Base-by-base conservation (phyloP, 2,888 invertebrate genomes). In the Tineola bisselliella region DNA sequence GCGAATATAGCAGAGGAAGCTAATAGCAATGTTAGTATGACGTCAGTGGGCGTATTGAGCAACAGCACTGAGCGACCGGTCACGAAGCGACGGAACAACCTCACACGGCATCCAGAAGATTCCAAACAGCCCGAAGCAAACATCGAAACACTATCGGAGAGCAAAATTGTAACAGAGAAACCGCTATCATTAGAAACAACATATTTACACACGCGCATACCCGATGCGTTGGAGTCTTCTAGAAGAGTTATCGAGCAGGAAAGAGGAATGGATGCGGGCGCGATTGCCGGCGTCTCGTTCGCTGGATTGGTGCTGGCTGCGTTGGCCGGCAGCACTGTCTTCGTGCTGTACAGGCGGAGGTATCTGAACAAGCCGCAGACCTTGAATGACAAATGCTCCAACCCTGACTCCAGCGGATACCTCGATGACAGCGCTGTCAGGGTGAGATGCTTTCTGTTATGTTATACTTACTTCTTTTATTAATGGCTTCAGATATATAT, bases 341-440 rank as follows among this genome's bases (percentile, higher is more conserved):
- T 91, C 70, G 88, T 92, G 62, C 76, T 92, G 61, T 93, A 93
- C 73, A 88, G 92, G 58, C 86, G 93, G 63, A 88, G 92, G 69
- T 93, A 92, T 72, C 84, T 94, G 65, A 94, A 94, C 74, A 92
- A 94, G 72, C 94, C 94, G 10, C 94, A 94, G 81, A 93, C 94
- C 63, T 84, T 94, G 65, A 93, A 92, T 69, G 93, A 93, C 74
- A 92, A 92, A 69, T 92, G 92, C 74, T 94, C 94, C 69, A 94
- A 94, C 77, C 93, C 94, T 8, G 94, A 95, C 74, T 94, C 94
- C 62, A 94, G 93, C 73, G 94, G 94, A 68, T 95, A 95, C 73
- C 91, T 95, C 66, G 94, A 94, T 76, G 95, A 94, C 77, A 94
- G 93, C 77, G 94, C 94, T 72, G 91, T 94, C 76, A 89, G 94